These are phyloP conservation scores for Microdon myrmicae DNA, from an alignment of 2,888 invertebrate species.

Conservation along the genomic window DNA sequence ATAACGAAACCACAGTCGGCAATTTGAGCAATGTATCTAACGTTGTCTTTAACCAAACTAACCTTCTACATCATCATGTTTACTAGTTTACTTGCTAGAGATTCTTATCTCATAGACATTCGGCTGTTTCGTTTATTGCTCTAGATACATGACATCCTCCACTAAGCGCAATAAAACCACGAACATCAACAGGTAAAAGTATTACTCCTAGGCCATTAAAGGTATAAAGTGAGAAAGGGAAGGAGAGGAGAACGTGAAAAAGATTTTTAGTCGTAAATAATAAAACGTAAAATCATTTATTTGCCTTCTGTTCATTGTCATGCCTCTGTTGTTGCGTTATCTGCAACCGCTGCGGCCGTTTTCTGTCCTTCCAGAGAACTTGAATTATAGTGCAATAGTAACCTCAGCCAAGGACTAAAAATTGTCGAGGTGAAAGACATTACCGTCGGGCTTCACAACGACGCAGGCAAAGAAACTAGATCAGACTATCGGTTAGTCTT, in stretches of 20 bases:
- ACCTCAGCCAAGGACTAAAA: constrained; percentile 19
- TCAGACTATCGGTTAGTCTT: constrained; percentile 31
- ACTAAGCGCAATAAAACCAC: constrained; percentile 50
- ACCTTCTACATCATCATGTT: no score
- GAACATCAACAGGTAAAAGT: constrained; percentile 41
- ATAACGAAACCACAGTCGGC: constrained; percentile 24
- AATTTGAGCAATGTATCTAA: constrained; percentile 21
- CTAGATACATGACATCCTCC: constrained; percentile 47
- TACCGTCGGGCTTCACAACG: constrained; percentile 33
- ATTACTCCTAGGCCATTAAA: background rate
- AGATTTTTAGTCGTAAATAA: constrained; percentile 48
- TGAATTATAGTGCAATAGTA: constrained; percentile 45
- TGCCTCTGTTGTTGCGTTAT: constrained; percentile 27
- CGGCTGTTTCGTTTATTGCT: constrained; percentile 52
- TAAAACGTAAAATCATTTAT: constrained; percentile 50
- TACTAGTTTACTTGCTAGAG: constrained; percentile 11
- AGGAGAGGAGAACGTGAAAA: constrained; percentile 10
- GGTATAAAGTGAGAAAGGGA: background rate
- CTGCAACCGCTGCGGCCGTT: no score
- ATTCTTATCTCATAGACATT: constrained; percentile 45
- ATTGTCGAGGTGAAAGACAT: constrained; percentile 29
- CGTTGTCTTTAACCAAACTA: constrained; percentile 5
- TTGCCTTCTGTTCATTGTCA: constrained; percentile 15
- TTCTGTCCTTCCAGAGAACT: constrained; percentile 25
- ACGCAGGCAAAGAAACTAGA: constrained; percentile 34